A percentile compares a stretch with the other conserved stretches of the same genome.
phyloP scores from a whole-genome alignment of 2,113 vertebrate species.

The Ammodytes marinus region DNA sequence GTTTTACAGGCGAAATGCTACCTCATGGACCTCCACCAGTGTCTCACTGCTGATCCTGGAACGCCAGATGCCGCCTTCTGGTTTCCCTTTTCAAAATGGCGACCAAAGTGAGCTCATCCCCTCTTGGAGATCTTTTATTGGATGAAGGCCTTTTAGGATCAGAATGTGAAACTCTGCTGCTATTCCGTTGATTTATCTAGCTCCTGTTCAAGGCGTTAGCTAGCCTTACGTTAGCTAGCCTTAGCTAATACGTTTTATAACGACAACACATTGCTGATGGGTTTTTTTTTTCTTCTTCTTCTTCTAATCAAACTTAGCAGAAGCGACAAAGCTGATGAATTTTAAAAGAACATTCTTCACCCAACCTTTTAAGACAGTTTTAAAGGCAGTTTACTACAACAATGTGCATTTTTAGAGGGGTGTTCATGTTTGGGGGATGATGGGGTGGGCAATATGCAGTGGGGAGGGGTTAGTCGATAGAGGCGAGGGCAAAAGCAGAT shows the following conservation, averaged over 20 bases:
- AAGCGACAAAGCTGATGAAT: slow-evolving; percentile 54
- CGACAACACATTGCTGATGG: slow-evolving; percentile 62
- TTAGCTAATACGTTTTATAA: slow-evolving; percentile 59
- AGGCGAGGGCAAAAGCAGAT: slow-evolving; percentile 70
- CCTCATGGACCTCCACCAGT: slow-evolving; percentile 76
- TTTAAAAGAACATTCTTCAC: slow-evolving; percentile 58
- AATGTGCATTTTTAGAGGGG: slow-evolving; percentile 79
- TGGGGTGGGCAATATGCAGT: slow-evolving; percentile 70
- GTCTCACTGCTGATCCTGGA: slow-evolving; percentile 77
- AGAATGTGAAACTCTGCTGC: slow-evolving; percentile 81
- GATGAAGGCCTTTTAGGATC: slow-evolving; percentile 71
- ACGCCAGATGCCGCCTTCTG: slow-evolving; percentile 50
- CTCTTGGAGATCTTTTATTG: slow-evolving; percentile 41
- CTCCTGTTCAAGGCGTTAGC: slow-evolving; percentile 55
- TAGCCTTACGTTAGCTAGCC: slow-evolving; percentile 60
- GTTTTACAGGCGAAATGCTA: slow-evolving; percentile 68
- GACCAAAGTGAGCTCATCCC: slow-evolving; percentile 44
- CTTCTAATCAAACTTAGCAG: slow-evolving; percentile 68
- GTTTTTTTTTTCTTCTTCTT: slow-evolving; percentile 34
- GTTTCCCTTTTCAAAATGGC: slow-evolving; percentile 27
- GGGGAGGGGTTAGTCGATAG: slow-evolving; percentile 61
- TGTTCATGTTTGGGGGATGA: slow-evolving; percentile 44
- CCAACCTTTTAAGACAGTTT: slow-evolving; percentile 68
- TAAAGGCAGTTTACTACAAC: slow-evolving; percentile 76
- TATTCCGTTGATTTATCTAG: slow-evolving; percentile 64